Conservation (phyloP, 2,888 invertebrate genomes). For the Leptogaster cylindrica region DNA sequence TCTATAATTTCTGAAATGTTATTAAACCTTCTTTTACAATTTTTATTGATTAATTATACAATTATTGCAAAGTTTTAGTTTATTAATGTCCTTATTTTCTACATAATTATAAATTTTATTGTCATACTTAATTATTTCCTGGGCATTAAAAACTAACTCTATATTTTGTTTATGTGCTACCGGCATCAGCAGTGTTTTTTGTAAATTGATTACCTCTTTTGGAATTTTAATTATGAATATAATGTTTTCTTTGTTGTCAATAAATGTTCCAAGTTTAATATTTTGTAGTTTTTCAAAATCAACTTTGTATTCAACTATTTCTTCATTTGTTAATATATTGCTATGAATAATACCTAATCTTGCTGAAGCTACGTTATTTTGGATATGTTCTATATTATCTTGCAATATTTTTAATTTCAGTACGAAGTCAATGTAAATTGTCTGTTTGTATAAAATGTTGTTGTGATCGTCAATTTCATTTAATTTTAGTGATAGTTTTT, state of each 20-base stretch:
- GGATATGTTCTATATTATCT: constrained; percentile 32
- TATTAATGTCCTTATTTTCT: too few species aligned
- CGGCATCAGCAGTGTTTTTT: too few species aligned
- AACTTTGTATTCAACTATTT: constrained; percentile 31
- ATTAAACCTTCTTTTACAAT: too few species aligned
- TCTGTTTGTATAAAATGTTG: not conserved
- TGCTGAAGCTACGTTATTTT: constrained; percentile 28
- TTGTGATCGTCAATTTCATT: constrained; percentile 2
- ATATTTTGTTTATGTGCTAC: too few species aligned
- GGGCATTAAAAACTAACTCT: too few species aligned
- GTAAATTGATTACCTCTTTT: too few species aligned
- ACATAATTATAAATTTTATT: too few species aligned
- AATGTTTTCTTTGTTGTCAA: constrained; percentile 32
- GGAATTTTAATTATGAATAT: constrained; percentile 36
- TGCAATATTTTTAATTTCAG: constrained; percentile 25
- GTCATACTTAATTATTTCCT: too few species aligned
- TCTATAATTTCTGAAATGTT: too few species aligned
- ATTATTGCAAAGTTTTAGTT: too few species aligned
- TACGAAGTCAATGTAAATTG: not conserved
- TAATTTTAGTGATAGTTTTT: constrained; percentile 18
- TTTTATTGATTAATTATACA: too few species aligned
- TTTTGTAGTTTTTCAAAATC: constrained; percentile 32
- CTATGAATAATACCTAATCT: constrained; percentile 36
- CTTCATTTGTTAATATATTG: constrained; percentile 41
- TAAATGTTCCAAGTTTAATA: constrained; percentile 32